These are phyloP conservation scores for Drosophila virilis DNA, from an alignment of 1,140 invertebrate genomes.

Conservation along the genomic window DNA sequence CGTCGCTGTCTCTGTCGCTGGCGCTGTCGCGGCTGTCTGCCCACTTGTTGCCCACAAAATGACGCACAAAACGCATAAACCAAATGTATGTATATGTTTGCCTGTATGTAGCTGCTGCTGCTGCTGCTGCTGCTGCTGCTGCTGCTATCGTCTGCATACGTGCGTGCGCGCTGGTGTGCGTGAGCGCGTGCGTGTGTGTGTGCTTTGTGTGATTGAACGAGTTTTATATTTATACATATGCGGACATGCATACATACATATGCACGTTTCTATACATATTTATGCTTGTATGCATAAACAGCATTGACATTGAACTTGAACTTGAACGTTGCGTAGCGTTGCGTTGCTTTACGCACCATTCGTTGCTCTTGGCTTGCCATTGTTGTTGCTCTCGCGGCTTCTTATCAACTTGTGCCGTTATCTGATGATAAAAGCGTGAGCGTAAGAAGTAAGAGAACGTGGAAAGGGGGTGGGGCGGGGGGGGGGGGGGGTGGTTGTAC, in stretches of 20 bases:
- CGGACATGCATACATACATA: slow-evolving; percentile 11
- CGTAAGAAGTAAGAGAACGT: neutral
- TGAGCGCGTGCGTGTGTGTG: slow-evolving; percentile 16
- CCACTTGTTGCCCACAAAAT: slow-evolving; percentile 55
- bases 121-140: neutral
- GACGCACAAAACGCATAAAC: slow-evolving; percentile 71
- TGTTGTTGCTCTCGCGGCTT: slow-evolving; percentile 29
- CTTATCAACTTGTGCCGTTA: slow-evolving; percentile 69
- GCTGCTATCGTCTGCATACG: slow-evolving; percentile 30
- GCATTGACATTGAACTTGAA: slow-evolving; percentile 76
- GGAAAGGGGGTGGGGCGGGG: neutral
- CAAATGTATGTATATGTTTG: slow-evolving; percentile 25
- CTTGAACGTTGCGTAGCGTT: slow-evolving; percentile 46
- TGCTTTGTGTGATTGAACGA: slow-evolving; percentile 56
- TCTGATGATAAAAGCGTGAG: slow-evolving; percentile 53
- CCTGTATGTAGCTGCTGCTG: slow-evolving; percentile 6
- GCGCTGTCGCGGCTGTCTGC: slow-evolving; percentile 19
- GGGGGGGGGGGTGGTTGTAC: neutral
- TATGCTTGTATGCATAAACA: slow-evolving; percentile 11
- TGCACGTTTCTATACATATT: neutral
- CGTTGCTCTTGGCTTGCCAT: slow-evolving; percentile 16
- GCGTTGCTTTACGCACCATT: slow-evolving; percentile 43
- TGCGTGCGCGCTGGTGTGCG: slow-evolving; percentile 8
- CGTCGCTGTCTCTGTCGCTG: slow-evolving; percentile 6
- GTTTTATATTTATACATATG: slow-evolving; percentile 51